Base-by-base conservation (phyloP, 23 tunicate species). In the Botrylloides violaceus region DNA sequence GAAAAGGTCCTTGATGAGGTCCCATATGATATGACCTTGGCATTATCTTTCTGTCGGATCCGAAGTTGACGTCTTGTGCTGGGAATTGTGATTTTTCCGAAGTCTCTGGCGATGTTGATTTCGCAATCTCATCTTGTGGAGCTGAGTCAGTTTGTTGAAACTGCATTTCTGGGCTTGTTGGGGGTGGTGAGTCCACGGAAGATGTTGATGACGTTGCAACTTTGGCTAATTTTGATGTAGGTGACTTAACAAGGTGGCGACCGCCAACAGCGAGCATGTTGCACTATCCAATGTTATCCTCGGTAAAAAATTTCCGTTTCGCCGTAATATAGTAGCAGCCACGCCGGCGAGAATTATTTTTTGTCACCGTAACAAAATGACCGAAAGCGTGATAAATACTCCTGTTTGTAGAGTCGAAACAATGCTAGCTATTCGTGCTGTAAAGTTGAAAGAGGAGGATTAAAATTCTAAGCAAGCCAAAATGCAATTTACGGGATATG, bases 161-260 rank as follows among this genome's bases (percentile, higher is more conserved):
- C 15, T 26, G 74, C 36, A 26, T 36, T 19, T 68, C 74, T 35
- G 74, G 74, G 28, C 74, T 68, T 19, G 56, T 28, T 9, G 74
- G 74, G 27, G 74, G 74, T 20, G 74, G 74, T 0, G 74, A 68
- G 37, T 68, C 74, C 74, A 68, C 24, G 20, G 74, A 68, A 5
- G 74, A 68, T 20, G 74, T 68, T 37, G 74, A 43, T 15, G 53
- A 43, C 15, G 53, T 43, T 9, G 53, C 15, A 43, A 15, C 56
- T 68, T 68, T 68, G 1, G 47, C 29, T 37, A 68, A 36, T 4
- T 39, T 32, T 20, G 58, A 20, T 36, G 49, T 43, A 4, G 56
- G 36, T 20, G 58, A 43, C 7, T 68, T 68, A n/a, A 36, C 74
- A 25, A 68, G 25, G 37, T 31, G 74, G 37, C 37, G 74, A 56